Evolutionary conservation across 2,113 vertebrate species (phyloP), one percentile per base, ranked within the genome.

Genomic region (Empidonax alnorum): DNA sequence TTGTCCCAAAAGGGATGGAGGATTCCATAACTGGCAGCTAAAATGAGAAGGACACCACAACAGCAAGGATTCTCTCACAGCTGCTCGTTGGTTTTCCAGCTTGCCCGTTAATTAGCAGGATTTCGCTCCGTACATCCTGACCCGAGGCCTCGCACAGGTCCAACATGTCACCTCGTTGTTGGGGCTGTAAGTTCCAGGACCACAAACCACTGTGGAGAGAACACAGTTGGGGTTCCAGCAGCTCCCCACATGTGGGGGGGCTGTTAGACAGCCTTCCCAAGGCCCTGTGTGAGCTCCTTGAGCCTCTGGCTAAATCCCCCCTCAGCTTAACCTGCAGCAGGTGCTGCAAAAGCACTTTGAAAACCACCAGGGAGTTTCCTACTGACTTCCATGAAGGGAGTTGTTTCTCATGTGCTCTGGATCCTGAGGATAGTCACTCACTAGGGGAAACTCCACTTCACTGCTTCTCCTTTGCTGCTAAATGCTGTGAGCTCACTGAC

Each of bases 101-200:
- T 53, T 74, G 72, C 28, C 59, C 58, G 63, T 87, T 90, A 96
- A 74, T 67, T 65, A 91, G 92, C 98, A 98, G 62, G 95, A 90
- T 89, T 86, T 98, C 61, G 98, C 98, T 97, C 98, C 96, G 0
- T 98, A 98, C 39, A 21, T 14, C 33, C 56, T 81, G 76, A 63
- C 68, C 56, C 6, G 66, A 62, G 94, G 41, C 12, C 80, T 87
- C 27, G 66, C 5, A 63, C 98, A 98, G 31, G 42, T 46, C 93
- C 77, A 73, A 91, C 98, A 98, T 28, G 75, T 95, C 86, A 97
- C 92, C 13, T 90, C 80, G 20, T 93, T 83, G 89, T 95, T 91
- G 28, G 98, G 96, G 46, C 97, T 98, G 78, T 97, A 98, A n/a
- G 95, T 98, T 66, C 97, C 95, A 12, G 98, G 98, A 55, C 87